Evolutionary conservation across 2,797 vertebrate species (phyloP).

Genomic region (Clamator glandarius): DNA sequence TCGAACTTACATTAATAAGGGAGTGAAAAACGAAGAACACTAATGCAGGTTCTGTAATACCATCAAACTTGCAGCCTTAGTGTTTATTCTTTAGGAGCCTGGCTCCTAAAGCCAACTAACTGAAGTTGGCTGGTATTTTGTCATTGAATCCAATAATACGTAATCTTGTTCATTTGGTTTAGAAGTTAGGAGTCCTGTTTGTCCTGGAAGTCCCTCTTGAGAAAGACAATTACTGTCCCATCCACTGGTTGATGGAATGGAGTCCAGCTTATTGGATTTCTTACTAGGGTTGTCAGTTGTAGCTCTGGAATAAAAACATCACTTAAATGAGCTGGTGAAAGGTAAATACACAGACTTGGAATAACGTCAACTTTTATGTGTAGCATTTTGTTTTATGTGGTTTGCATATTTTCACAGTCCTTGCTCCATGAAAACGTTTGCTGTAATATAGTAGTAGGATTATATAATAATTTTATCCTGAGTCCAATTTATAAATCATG

Average conservation of each 20-base stretch:
- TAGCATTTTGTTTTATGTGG: not conserved
- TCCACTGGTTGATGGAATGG: not conserved
- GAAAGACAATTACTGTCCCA: slow-evolving; percentile 1
- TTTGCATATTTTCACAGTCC: not conserved
- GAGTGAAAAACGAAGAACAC: not conserved
- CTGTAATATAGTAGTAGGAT: not conserved
- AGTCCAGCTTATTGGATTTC: not conserved
- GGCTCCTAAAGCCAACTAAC: not conserved
- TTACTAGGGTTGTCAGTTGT: not conserved
- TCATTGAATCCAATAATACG: not conserved
- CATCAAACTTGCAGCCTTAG: not conserved
- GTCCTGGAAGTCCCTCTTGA: not conserved
- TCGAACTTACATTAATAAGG: not conserved
- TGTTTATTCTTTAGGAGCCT: not conserved
- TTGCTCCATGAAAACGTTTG: not conserved
- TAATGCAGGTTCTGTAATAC: not conserved
- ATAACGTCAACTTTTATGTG: not conserved
- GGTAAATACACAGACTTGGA: not conserved
- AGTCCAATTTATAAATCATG: not conserved
- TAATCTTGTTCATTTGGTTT: not conserved
- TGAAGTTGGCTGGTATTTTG: not conserved
- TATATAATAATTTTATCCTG: not conserved
- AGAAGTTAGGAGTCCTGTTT: slow-evolving; percentile 1
- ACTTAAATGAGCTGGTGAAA: not conserved
- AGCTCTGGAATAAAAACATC: not conserved